Base-by-base conservation (phyloP, 1,140 invertebrate genomes). In the Halyomorpha halys region DNA sequence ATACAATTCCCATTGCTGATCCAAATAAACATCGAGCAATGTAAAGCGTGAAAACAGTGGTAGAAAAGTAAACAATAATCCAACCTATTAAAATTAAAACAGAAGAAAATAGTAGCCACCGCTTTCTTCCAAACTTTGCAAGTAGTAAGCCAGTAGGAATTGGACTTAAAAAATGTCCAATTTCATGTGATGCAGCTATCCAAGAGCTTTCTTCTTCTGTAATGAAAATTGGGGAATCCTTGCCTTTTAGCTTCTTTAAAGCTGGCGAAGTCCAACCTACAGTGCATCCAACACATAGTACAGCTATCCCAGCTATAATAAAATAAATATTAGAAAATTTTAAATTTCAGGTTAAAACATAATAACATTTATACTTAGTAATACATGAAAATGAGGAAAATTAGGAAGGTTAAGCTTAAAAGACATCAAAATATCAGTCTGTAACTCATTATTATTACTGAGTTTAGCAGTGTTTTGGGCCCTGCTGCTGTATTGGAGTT, bases 1-100 rank as follows among this genome's bases (percentile, higher is more conserved):
- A 90, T 0, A 85, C 77, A 68, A 87, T 81, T 1, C 89, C 87
- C 11, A 87, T 78, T 3, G 81, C 82, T 13, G 90, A 71, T 18
- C 91, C 91, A 71, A 67, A 67, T 19, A 64, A 45, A 30, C 64
- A 44, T 5, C 66, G 3, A 15, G 59, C 61, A 8, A 25, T 14
- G n/a, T 64, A 64, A 21, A 62, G 44, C 9, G 49, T 16, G 19
- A 27, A 47, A 49, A 63, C 16, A 45, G 27, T 23, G 2, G n/a
- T 51, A 9, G 59, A 27, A 16, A 18, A 30, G 14, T 49, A 16
- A 3, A 60, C 62, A 5, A 65, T 21, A 3, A 59, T n/a, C 65
- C 61, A 66, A 15, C 64, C 64, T 11, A 61, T 5, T 4, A 61
- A 15, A 5, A 44, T 39, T 15, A 68, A 21, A n/a, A 45, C 2